Percentiles rank a stretch among this genome's conserved stretches.
These are phyloP conservation scores for Blastobasis lacticolella DNA, from an alignment of 2,888 invertebrate species.

Conservation along the genomic window DNA sequence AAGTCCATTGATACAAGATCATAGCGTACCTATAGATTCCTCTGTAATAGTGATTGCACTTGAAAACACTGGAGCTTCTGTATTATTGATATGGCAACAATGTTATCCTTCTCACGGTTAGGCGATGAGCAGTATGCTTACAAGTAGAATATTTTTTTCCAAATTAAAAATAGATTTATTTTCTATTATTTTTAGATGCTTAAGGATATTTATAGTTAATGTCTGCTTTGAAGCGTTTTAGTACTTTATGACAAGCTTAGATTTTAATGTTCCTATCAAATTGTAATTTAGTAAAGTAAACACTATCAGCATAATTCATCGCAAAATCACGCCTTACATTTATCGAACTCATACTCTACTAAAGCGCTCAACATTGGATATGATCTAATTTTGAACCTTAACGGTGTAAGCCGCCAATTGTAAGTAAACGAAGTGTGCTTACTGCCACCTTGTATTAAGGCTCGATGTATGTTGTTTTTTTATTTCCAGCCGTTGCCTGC, in stretches of 20 bases:
- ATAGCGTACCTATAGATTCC: conserved; percentile 10
- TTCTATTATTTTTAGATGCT: conserved; percentile 59
- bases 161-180: conserved; percentile 17
- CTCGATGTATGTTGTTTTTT: conserved; percentile 74
- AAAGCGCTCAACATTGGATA: too few relatives aligned
- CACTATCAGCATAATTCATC: too few relatives aligned
- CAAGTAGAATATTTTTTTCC: conserved; percentile 2
- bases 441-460: conserved; percentile 63
- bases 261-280: too few relatives aligned
- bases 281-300: too few relatives aligned
- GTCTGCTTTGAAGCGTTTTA: too few relatives aligned
- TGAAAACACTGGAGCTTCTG: conserved; percentile 20
- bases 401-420: conserved; percentile 41
- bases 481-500: conserved; percentile 75
- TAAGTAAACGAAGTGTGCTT: conserved; percentile 39
- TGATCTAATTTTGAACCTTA: too few relatives aligned
- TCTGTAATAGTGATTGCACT: conserved; percentile 26
- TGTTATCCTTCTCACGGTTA: conserved; percentile 15
- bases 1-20: conserved; percentile 16
- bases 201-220: conserved; percentile 28
- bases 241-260: too few relatives aligned
- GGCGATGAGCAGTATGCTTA: conserved; percentile 15
- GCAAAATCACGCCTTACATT: too few relatives aligned
- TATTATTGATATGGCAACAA: conserved; percentile 2
- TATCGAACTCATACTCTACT: too few relatives aligned